These are phyloP conservation scores for Falco novaeseelandiae DNA, from an alignment of 2,797 vertebrate species.

Conservation along the genomic window DNA sequence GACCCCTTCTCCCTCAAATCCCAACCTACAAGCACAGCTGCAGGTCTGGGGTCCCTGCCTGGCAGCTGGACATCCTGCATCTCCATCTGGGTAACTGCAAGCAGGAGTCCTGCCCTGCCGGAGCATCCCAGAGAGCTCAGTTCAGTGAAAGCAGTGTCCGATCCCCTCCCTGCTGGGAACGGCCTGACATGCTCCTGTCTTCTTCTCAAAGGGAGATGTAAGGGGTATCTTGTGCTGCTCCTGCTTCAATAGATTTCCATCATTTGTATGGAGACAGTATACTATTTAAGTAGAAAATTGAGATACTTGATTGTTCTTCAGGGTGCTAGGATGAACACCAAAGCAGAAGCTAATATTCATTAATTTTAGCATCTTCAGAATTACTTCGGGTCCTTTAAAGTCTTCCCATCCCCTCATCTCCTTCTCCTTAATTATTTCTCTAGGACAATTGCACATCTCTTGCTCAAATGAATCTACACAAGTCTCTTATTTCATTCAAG, in stretches of 20 bases:
- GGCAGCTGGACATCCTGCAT: rapidly evolving
- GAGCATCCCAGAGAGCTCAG: not conserved
- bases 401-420: not conserved
- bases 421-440: not conserved
- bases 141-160: not conserved
- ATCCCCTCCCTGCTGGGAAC: not conserved
- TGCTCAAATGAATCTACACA: not conserved
- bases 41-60: not conserved
- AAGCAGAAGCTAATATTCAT: conserved; percentile 28
- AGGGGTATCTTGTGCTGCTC: not conserved
- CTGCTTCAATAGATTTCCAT: not conserved
- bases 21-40: rapidly evolving
- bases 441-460: not conserved
- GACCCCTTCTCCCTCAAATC: not conserved
- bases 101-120: not conserved
- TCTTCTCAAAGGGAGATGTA: not conserved
- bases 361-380: not conserved
- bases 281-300: conserved; percentile 32
- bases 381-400: not conserved
- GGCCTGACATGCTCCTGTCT: not conserved
- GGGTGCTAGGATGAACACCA: conserved; percentile 1
- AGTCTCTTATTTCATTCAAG: not conserved
- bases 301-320: conserved; percentile 24
- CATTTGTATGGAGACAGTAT: not conserved
- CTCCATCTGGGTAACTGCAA: not conserved